A percentile compares a stretch with the other conserved stretches of the same genome.
Evolutionary conservation across 2,888 invertebrate species (phyloP).

Genomic region (Drymonia ruficornis): DNA sequence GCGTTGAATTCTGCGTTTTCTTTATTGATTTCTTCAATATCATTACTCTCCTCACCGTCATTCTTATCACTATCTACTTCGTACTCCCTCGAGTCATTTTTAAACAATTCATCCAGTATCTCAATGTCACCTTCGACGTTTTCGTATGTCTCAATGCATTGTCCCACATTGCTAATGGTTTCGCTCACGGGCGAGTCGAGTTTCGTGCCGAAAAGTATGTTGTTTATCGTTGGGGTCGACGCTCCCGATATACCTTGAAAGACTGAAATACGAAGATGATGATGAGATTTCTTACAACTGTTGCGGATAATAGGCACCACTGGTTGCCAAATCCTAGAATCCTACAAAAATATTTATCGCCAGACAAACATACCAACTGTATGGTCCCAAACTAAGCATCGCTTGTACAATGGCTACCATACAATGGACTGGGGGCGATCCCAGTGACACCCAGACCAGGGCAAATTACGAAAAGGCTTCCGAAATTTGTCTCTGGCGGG

Average conservation of each 20-base stretch:
- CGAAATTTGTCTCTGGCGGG: too few species aligned
- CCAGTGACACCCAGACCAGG: too few species aligned
- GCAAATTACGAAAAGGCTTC: too few species aligned
- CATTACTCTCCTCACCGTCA: slow-evolving; percentile 13
- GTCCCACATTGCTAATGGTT: slow-evolving; percentile 22
- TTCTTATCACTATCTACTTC: slow-evolving; percentile 13
- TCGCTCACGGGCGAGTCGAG: slow-evolving; percentile 30
- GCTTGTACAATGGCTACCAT: too few species aligned
- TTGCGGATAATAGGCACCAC: too few species aligned
- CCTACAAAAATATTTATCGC: too few species aligned
- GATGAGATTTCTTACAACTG: not conserved
- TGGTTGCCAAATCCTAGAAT: too few species aligned
- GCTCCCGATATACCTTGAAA: slow-evolving; percentile 42
- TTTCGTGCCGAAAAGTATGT: slow-evolving; percentile 67
- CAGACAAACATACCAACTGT: too few species aligned
- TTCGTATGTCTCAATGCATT: slow-evolving; percentile 36
- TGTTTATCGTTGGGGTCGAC: slow-evolving; percentile 66
- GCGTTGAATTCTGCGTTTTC: slow-evolving; percentile 1
- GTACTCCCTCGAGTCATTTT: slow-evolving; percentile 27
- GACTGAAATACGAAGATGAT: slow-evolving; percentile 20
- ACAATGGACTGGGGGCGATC: too few species aligned
- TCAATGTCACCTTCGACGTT: slow-evolving; percentile 39
- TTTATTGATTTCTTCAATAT: slow-evolving; percentile 15
- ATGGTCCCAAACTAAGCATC: too few species aligned
- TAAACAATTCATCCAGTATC: slow-evolving; percentile 54